Evolutionary conservation across 2,113 vertebrate genomes (phyloP), one percentile per base, ranked within the genome.

Genomic region (Solenodon paradoxus): DNA sequence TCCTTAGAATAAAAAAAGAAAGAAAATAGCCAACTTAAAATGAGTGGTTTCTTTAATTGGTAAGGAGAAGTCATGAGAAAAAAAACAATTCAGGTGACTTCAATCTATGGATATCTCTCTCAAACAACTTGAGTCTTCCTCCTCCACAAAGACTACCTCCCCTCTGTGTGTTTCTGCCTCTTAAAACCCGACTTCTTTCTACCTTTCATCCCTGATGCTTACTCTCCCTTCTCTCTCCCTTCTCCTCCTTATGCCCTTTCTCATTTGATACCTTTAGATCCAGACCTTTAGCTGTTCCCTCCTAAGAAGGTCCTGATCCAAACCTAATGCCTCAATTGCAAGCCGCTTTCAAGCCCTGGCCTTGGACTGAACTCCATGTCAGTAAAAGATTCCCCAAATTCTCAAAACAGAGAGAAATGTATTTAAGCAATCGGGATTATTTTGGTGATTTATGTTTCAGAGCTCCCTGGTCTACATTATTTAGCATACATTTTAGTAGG

Each of bases 1-100:
- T 8, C 22, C 71, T 57, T 95, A 79, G 74, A 90, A 59, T 19
- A 66, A 90, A 90, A 72, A 40, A 86, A 93, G n/a, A n/a, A 63
- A 64, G n/a, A 86, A 91, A 95, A 90, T 53, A 96, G 20, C 57
- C 75, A 40, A 83, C 51, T 72, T 51, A 47, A 26, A 38, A 81
- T 63, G 49, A 16, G n/a, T 20, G 12, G 16, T 88, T 69, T 69
- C 42, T 87, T 81, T 61, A 75, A 93, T 42, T 66, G 7, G 42
- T 75, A 90, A 19, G 30, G 42, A 19, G 66, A 51, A 42, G 32
- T 32, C 30, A 42, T 35, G n/a, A 63, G 28, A 49, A 77, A 69
- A 55, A 7, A 74, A 82, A 26, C 3, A 42, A 47, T 42, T 82
- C 28, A 57, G 10, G 51, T 19, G 8, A 40, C 53, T 63, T 11